Conservation (phyloP, 1,140 invertebrate species). For the Marisa cornuarietis region DNA sequence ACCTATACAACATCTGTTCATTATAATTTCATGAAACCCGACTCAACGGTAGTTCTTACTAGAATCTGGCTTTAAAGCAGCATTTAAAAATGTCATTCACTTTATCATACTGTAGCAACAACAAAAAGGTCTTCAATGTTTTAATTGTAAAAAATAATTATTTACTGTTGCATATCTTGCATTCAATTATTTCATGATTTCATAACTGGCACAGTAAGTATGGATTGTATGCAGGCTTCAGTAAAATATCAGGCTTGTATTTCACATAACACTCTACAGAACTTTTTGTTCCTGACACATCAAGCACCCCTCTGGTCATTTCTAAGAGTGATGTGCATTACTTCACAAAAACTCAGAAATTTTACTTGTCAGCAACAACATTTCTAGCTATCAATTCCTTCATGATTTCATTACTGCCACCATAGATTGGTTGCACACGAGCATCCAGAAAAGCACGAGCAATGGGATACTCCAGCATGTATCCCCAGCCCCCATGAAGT, state of each 20-base stretch:
- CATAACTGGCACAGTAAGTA: constrained; percentile 13
- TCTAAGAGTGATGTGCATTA: background rate
- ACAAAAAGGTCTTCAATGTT: too few species aligned
- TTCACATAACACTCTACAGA: background rate
- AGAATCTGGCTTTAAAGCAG: too few species aligned
- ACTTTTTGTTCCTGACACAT: background rate
- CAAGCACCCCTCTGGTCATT: background rate
- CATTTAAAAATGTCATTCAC: too few species aligned
- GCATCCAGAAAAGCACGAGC: constrained; percentile 66
- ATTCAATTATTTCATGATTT: background rate
- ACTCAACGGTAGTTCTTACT: too few species aligned
- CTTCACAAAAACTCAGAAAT: too few species aligned
- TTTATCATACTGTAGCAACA: too few species aligned
- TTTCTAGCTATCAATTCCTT: constrained; percentile 67
- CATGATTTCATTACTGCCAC: constrained; percentile 70
- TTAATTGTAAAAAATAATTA: too few species aligned
- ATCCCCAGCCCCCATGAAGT: constrained; percentile 70
- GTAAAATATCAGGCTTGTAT: too few species aligned
- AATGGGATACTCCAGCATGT: constrained; percentile 70
- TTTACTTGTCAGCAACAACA: constrained; percentile 39
- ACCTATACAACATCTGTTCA: too few species aligned
- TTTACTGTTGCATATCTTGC: too few species aligned
- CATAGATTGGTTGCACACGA: constrained; percentile 69
- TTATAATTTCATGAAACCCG: too few species aligned
- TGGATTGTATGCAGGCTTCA: background rate